A percentile compares a stretch with the other conserved stretches of the same genome.
These are phyloP conservation scores for Stichopus chloronotus DNA, from an alignment of 35 echinoderm and acorn worm species.

Conservation along the genomic window DNA sequence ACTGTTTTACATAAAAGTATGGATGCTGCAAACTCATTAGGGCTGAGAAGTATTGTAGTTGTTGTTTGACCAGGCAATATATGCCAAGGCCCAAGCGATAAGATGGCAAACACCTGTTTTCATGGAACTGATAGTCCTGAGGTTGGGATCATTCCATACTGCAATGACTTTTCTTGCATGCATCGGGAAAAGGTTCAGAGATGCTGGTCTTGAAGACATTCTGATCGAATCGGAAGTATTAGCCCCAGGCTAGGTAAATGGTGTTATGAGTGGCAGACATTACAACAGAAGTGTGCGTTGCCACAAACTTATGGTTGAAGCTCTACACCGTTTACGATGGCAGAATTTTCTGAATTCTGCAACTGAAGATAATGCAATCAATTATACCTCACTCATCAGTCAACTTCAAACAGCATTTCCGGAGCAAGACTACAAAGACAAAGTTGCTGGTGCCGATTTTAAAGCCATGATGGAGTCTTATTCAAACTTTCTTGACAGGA, in stretches of 20 bases:
- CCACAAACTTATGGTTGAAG: slow-evolving; percentile 22
- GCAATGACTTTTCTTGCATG: slow-evolving; percentile 61
- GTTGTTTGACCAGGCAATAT: slow-evolving; percentile 47
- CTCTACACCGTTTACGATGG: slow-evolving; percentile 29
- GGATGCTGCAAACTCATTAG: slow-evolving; percentile 28
- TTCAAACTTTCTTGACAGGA: background rate
- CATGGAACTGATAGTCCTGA: slow-evolving; percentile 47
- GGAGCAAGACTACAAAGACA: background rate
- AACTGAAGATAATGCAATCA: background rate
- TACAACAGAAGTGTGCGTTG: slow-evolving; percentile 44
- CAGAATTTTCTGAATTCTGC: background rate
- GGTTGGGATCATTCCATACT: slow-evolving; percentile 81
- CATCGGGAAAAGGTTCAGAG: slow-evolving; percentile 77
- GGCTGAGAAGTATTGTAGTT: slow-evolving; percentile 6
- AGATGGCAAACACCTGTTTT: slow-evolving; percentile 69
- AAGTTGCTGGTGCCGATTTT: background rate
- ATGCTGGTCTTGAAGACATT: slow-evolving; percentile 79
- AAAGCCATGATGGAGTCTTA: background rate
- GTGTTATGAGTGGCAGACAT: slow-evolving; percentile 68
- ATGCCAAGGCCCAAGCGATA: slow-evolving; percentile 71
- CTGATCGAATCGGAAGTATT: slow-evolving; percentile 63
- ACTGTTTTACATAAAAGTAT: slow-evolving; percentile 64
- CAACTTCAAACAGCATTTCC: slow-evolving; percentile 27
- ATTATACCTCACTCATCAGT: background rate
- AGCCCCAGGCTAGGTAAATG: slow-evolving; percentile 60